These are phyloP conservation scores for Linnaemya vulpina DNA, from an alignment of 2,888 invertebrate genomes.

Conservation along the genomic window DNA sequence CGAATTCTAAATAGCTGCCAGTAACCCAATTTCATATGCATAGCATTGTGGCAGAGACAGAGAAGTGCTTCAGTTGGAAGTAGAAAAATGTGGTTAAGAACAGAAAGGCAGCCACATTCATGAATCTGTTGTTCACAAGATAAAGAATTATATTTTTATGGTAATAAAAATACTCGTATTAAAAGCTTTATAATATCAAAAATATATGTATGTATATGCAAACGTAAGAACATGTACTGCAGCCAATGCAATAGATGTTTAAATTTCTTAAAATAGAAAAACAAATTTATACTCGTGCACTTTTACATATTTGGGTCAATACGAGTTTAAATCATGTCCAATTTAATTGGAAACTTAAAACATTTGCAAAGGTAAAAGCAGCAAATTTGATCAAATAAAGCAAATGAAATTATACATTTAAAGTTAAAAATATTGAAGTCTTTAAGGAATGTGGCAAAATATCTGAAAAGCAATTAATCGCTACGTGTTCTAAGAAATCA, in stretches of 20 bases:
- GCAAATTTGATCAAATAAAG: neutral
- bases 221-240: neutral
- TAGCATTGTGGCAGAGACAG: slow-evolving; percentile 40
- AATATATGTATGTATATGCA: neutral
- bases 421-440: too few relatives aligned
- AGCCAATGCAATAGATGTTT: neutral
- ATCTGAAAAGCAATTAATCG: too few relatives aligned
- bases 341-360: neutral
- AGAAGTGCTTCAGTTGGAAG: slow-evolving; percentile 27
- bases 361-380: neutral
- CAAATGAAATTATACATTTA: too few relatives aligned
- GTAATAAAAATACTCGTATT: slow-evolving; percentile 16
- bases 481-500: too few relatives aligned
- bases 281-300: neutral
- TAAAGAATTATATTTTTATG: slow-evolving; percentile 60
- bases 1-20: slow-evolving; percentile 61
- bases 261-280: neutral
- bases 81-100: slow-evolving; percentile 34
- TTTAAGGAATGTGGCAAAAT: too few relatives aligned
- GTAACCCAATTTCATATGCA: slow-evolving; percentile 57
- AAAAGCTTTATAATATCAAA: neutral
- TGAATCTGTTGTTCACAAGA: slow-evolving; percentile 57
- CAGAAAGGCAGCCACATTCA: slow-evolving; percentile 44
- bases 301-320: slow-evolving; percentile 9
- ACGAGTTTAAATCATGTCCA: neutral